Evolutionary conservation across 2,113 vertebrate species (phyloP), one percentile per base, ranked within the genome.

Genomic region (Ammodytes marinus): DNA sequence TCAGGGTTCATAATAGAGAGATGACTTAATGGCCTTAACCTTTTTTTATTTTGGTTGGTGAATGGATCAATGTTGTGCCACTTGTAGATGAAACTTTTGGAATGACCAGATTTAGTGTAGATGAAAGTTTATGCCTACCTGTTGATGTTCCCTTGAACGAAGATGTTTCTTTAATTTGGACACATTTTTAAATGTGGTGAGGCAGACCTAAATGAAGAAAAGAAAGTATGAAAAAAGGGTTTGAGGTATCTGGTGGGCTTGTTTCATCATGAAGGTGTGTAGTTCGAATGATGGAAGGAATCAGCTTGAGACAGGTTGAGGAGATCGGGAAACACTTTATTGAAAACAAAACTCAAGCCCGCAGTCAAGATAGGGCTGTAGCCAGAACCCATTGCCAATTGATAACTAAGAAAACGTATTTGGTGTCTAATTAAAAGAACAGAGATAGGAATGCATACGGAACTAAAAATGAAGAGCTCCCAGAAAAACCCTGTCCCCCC

Each of bases 191-290:
- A 14, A 85, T 40, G 1, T 55, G 7, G 0, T 1, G 15, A 27
- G n/a, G 69, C 90, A 91, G 40, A 89, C 54, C 90, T 90, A 54
- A 1, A 80, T 71, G 4, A 45, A 14, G 0, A 57, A 57, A 8
- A 60, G 15, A 3, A 17, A 60, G 11, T 27, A 27, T 27, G n/a
- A n/a, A 43, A 13, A 60, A 50, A 60, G 1, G 27, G 27, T 27
- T 27, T 27, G 27, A 27, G 27, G 27, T 27, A 27, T 27, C 27
- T 27, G 27, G 27, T 27, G 27, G 27, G 27, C 27, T 27, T 27
- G 27, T 5, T n/a, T 5, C 8, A 54, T 78, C 12, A 83, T 15
- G 0, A 39, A 57, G 4, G 47, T 1, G 17, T 27, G 27, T 27
- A 27, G 27, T 27, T 27, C 27, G 27, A 27, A 27, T 27, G 27